Evolutionary conservation across 2,888 invertebrate species (phyloP).

Genomic region (Phengaris alcon): DNA sequence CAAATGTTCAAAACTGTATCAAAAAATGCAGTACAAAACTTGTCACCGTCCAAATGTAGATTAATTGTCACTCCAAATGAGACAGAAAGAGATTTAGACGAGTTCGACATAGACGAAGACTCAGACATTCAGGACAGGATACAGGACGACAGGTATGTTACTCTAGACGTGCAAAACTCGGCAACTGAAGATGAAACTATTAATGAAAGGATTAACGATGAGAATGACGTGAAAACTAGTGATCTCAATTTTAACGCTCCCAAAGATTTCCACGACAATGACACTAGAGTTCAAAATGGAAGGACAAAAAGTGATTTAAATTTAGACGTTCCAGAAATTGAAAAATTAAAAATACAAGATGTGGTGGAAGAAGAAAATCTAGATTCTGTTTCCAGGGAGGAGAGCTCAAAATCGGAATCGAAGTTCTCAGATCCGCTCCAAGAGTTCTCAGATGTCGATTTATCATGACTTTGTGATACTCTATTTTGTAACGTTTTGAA

Average conservation of each 20-base stretch:
- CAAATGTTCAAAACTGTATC: conserved; percentile 70
- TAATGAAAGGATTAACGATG: neutral
- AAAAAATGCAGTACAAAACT: conserved; percentile 61
- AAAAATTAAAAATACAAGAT: conserved; percentile 30
- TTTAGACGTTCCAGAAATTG: conserved; percentile 5
- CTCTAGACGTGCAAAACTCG: neutral
- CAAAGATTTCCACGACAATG: neutral
- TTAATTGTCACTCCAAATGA: conserved; percentile 50
- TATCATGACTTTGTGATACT: conserved; percentile 59
- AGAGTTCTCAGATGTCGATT: conserved; percentile 59
- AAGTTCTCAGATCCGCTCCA: conserved; percentile 52
- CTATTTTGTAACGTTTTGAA: conserved; percentile 51
- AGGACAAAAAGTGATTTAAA: conserved; percentile 27
- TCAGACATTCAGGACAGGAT: conserved; percentile 38
- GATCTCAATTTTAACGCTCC: conserved; percentile 23
- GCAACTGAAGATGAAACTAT: neutral
- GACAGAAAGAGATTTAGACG: conserved; percentile 56
- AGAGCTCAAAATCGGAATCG: conserved; percentile 39
- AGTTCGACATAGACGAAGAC: conserved; percentile 47
- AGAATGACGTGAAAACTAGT: conserved; percentile 1
- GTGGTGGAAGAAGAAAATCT: conserved; percentile 34
- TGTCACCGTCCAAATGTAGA: conserved; percentile 57
- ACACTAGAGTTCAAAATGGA: conserved; percentile 16
- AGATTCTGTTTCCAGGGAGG: conserved; percentile 37
- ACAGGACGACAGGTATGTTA: conserved; percentile 26